phyloP scores from a whole-genome alignment of 2,797 vertebrate species.

The Eupleurogrammus muticus region DNA sequence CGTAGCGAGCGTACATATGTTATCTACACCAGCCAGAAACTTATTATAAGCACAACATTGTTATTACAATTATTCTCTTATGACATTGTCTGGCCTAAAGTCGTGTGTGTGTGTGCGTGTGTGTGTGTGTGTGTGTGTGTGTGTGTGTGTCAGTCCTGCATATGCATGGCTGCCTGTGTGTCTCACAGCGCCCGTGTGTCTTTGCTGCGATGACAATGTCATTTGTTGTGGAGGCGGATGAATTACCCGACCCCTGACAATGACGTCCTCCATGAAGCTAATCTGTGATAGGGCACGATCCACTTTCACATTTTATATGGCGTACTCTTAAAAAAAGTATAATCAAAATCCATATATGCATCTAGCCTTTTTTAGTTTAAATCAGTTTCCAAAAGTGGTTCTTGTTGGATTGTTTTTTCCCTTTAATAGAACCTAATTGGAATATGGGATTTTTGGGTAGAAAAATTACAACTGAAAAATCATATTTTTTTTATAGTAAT shows the following conservation, averaged over 20 bases:
- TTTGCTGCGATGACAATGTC: conserved; percentile 44
- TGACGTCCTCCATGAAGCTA: conserved; percentile 47
- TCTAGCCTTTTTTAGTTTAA: conserved; percentile 50
- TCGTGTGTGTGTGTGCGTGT: conserved; percentile 1
- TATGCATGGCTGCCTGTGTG: conserved; percentile 10
- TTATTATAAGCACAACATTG: conserved; percentile 40
- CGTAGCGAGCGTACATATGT: conserved; percentile 52
- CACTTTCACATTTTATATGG: conserved; percentile 30
- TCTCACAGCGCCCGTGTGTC: conserved; percentile 4
- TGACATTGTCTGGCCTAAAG: conserved; percentile 58
- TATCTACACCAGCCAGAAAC: conserved; percentile 65
- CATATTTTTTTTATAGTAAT: no score
- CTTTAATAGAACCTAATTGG: not conserved
- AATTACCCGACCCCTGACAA: conserved; percentile 53
- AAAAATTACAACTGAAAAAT: no score
- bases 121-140: not conserved
- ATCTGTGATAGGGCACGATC: conserved; percentile 35
- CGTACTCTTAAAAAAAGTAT: not conserved
- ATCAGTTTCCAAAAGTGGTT: conserved; percentile 28
- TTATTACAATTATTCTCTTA: conserved; percentile 59
- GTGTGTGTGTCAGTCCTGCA: conserved; percentile 11
- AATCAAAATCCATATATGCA: conserved; percentile 37
- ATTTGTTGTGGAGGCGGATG: conserved; percentile 19
- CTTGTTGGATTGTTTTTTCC: conserved; percentile 13
- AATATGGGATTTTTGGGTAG: not conserved